Evolutionary conservation across 2,113 vertebrate genomes (phyloP).

Genomic region (Daubentonia madagascariensis): DNA sequence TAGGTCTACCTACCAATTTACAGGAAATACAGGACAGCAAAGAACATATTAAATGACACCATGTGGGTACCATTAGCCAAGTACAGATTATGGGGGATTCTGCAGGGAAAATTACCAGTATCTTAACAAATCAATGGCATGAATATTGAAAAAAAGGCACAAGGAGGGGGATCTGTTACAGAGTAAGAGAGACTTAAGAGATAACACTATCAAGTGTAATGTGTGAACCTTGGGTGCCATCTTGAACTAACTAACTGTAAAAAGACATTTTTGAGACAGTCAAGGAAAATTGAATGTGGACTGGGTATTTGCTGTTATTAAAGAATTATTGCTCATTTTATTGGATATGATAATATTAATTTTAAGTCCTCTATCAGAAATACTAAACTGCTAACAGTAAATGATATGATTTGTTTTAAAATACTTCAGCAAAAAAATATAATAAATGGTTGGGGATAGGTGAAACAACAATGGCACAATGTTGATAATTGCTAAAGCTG

Average conservation of each 20-base stretch:
- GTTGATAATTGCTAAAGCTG: neutral
- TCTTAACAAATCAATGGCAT: neutral
- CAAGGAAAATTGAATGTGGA: neutral
- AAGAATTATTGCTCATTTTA: neutral
- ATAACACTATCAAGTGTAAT: neutral
- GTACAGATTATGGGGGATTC: neutral
- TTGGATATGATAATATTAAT: neutral
- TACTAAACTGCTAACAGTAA: neutral
- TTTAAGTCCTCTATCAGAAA: constrained; percentile 25
- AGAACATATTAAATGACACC: constrained; percentile 9
- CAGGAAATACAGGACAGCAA: neutral
- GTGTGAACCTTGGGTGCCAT: neutral
- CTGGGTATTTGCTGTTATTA: neutral
- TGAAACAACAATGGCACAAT: constrained; percentile 12
- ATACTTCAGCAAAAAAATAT: neutral
- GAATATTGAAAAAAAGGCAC: neutral
- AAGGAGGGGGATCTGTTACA: neutral
- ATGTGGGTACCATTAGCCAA: neutral
- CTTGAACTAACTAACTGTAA: constrained; percentile 12
- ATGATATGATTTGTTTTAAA: constrained; percentile 21
- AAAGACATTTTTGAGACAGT: neutral
- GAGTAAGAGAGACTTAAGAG: neutral
- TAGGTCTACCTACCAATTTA: neutral
- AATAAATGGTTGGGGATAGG: neutral
- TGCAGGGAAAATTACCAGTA: neutral